These are phyloP conservation scores for Drosophila micromelanica DNA, from an alignment of 1,140 invertebrate genomes.

Conservation along the genomic window DNA sequence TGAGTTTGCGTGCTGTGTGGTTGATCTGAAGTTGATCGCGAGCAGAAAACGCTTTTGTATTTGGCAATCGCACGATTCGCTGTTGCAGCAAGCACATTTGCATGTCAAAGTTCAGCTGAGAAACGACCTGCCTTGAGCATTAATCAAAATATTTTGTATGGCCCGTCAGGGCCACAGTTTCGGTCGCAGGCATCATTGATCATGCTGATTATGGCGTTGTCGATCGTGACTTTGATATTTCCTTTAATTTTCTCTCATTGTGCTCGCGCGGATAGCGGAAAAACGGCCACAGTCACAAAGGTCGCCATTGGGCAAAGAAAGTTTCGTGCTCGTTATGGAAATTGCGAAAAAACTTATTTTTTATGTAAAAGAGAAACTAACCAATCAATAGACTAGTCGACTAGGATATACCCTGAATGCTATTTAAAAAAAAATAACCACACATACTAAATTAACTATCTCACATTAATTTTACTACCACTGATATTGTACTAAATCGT, in stretches of 20 bases:
- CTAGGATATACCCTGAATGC: too few species aligned
- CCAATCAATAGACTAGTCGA: not conserved
- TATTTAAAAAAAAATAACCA: not conserved
- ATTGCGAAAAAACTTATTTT: conserved; percentile 27
- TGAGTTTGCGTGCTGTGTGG: conserved; percentile 12
- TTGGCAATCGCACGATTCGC: conserved; percentile 34
- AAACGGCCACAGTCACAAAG: conserved; percentile 47
- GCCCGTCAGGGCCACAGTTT: conserved; percentile 17
- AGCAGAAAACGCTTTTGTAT: not conserved
- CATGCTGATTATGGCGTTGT: conserved; percentile 68
- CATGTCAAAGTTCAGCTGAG: conserved; percentile 65
- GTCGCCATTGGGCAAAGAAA: conserved; percentile 63
- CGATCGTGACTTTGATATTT: conserved; percentile 80
- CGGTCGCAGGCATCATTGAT: conserved; percentile 54
- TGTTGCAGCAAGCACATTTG: conserved; percentile 16
- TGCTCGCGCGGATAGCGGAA: conserved; percentile 18
- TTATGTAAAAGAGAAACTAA: not conserved
- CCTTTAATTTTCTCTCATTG: conserved; percentile 73
- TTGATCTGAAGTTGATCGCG: conserved; percentile 16
- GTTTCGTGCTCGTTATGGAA: conserved; percentile 60
- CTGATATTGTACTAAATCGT: too few species aligned
- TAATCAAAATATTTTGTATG: conserved; percentile 68
- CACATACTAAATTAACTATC: too few species aligned
- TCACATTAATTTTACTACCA: too few species aligned
- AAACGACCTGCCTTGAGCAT: conserved; percentile 41